Evolutionary conservation across 2,113 vertebrate genomes (phyloP), one percentile per base, ranked within the genome.

Genomic region (Odocoileus hemionus): DNA sequence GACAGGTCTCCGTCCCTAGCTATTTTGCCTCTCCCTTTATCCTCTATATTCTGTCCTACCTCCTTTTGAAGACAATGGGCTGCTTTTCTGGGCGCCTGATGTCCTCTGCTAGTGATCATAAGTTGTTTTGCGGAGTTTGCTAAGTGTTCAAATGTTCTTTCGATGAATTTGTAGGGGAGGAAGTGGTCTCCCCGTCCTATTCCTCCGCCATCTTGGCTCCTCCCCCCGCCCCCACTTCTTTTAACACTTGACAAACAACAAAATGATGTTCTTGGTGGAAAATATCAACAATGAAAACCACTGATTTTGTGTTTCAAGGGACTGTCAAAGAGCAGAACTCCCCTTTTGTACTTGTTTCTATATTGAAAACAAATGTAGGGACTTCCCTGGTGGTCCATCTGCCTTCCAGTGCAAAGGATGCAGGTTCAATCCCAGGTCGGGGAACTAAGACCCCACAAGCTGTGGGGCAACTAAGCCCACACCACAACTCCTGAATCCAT

Each of bases 201-300:
- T 45, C 45, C 45, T 45, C 45, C 45, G 45, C 45, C 45, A 45
- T 45, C 45, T 45, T 45, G 45, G 45, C 1, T 45, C 45, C 45
- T 7, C 45, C 45, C 45, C 45, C 7, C 39, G 39, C 39, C 7
- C 45, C 45, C 45, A n/a, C 30, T 36, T 82, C 86, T 94, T 52
- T 50, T 54, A 85, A 80, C 5, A 67, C n/a, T 55, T 55, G 47
- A 95, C 76, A 90, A 90, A 78, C 25, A 90, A 61, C 26, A 74
- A 95, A 96, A 45, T 54, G 9, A 96, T 88, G 45, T 2, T 96
- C 55, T 54, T 21, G 3, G 36, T 60, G 50, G 61, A 43, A 97
- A 97, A 67, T 28, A 60, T 5, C 70, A 83, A 85, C 2, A 2
- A 70, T 19, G 78, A 78, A 94, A 92, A 85, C 3, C 11, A 11